phyloP scores from a whole-genome alignment of 2,113 vertebrate genomes.

The Paratilapia polleni region DNA sequence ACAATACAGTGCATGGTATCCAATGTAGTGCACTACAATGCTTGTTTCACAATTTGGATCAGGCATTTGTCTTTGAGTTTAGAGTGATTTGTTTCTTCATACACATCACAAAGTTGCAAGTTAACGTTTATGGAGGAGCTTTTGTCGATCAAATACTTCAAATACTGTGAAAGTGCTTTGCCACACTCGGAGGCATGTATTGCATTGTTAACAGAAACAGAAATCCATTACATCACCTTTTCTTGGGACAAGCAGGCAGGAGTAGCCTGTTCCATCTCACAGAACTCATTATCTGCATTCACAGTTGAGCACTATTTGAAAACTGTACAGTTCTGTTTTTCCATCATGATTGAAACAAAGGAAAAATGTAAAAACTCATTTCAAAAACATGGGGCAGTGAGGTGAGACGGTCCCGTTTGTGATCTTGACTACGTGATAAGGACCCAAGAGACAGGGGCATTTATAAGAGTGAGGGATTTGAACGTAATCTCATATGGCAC shows the following conservation, averaged over 20 bases:
- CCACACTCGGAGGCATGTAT: not conserved
- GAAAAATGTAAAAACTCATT: slow-evolving; percentile 51
- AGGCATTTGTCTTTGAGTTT: not conserved
- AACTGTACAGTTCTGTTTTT: slow-evolving; percentile 24
- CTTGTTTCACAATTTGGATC: not conserved
- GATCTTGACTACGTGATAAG: slow-evolving; percentile 53
- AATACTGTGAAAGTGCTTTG: not conserved
- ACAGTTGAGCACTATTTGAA: slow-evolving; percentile 31
- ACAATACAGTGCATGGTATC: not conserved
- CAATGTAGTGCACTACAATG: not conserved
- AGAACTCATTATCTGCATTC: slow-evolving; percentile 28
- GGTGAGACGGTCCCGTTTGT: slow-evolving; percentile 46
- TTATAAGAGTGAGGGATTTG: slow-evolving; percentile 41
- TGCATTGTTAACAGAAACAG: not conserved
- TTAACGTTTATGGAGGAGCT: not conserved
- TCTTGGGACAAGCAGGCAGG: not conserved
- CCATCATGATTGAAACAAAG: slow-evolving; percentile 17
- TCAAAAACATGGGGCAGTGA: slow-evolving; percentile 65
- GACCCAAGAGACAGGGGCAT: slow-evolving; percentile 32
- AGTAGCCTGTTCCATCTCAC: not conserved
- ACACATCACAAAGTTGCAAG: not conserved
- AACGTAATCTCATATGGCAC: slow-evolving; percentile 28
- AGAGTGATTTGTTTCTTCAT: not conserved
- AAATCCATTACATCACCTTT: not conserved
- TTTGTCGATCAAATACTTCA: not conserved